Base-by-base conservation (phyloP, 2,888 invertebrate genomes). In the Himalopsyche tibetana region DNA sequence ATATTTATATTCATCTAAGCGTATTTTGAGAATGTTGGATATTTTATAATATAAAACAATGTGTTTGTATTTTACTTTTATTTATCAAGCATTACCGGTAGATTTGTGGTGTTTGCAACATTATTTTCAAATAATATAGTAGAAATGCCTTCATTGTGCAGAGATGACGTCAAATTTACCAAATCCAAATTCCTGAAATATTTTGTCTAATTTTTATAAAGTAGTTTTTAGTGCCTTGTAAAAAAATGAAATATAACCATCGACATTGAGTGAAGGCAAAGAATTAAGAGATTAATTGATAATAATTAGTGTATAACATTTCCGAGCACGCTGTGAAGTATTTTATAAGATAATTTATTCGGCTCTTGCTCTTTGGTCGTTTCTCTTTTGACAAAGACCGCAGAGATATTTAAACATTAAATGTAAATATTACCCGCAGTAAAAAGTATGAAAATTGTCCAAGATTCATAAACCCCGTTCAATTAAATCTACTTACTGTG, bases 61-160 rank as follows among this genome's bases (percentile, higher is more conserved):
- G 40, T 19, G 15, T 56, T 81, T 63, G 42, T 5, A 28, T 19
- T 19, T 56, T 36, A 8, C 38, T 36, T 19, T 28, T 55, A 15
- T 51, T 81, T n/a, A 40, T 36, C 42, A 15, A 19, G 36, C n/a
- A 9, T 40, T 42, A 82, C 82, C 82, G 38, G 38, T 15, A n/a
- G 5, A 82, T 51, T 28, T 45, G 51, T 82, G 17, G 17, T 5
- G 45, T 82, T 82, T 2, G 19, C 8, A 19, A 42, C 12, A 51
- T n/a, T 51, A 51, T 45, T 82, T 51, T 45, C 51, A 51, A 82
- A 82, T 42, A 51, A 6, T n/a, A 51, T 19, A 42, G 82, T 82
- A 19, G 82, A 45, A 5, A 82, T 45, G 17, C 45, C 82, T 12
- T 12, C 82, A 51, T 15, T 82, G 40, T 82, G 82, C 19, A 82